Evolutionary conservation across 2,113 vertebrate genomes (phyloP), one percentile per base, ranked within the genome.

Genomic region (Casuarius casuarius): DNA sequence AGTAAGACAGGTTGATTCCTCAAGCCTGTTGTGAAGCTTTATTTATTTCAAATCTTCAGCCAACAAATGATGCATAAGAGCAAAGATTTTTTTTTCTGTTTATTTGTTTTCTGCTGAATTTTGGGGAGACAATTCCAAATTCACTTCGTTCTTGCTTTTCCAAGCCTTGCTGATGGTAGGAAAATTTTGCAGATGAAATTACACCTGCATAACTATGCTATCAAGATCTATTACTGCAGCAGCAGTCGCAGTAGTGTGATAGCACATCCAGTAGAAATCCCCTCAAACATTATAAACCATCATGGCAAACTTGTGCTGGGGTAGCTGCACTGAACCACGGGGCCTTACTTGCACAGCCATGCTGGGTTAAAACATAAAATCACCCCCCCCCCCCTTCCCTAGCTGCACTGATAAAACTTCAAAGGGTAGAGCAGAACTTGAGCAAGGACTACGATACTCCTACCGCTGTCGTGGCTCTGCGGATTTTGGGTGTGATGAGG

Each of bases 401-500:
- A 33, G 33, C 54, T 87, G 22, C 67, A 51, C 51, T 35, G 13
- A 6, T 58, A 33, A 61, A 79, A 89, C 74, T 91, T 96, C 62
- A 66, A 92, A 91, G 66, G 4, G 20, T 22, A 79, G 51, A 35
- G 44, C 35, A n/a, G 46, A 76, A 25, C 23, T 85, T 61, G 66
- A 76, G 67, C 58, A 85, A 70, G 75, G 71, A 19, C 59, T 49
- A 1, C 14, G 16, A 4, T 66, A 19, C 44, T 87, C 22, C 28
- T 42, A 61, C 48, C 68, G 77, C 86, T 92, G 68, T 33, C 86
- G 77, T 49, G 74, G 77, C 78, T 85, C 40, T 80, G 87, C 31
- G 85, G 79, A 86, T 93, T 90, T 90, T 59, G 94, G 90, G 92
- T 92, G 93, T 92, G 90, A 90, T 59, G 59, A 94, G 94, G 85